A percentile compares a stretch with the other conserved stretches of the same genome.
Evolutionary conservation across 1,140 invertebrate genomes (phyloP).

Genomic region (Drosophila persimilis): DNA sequence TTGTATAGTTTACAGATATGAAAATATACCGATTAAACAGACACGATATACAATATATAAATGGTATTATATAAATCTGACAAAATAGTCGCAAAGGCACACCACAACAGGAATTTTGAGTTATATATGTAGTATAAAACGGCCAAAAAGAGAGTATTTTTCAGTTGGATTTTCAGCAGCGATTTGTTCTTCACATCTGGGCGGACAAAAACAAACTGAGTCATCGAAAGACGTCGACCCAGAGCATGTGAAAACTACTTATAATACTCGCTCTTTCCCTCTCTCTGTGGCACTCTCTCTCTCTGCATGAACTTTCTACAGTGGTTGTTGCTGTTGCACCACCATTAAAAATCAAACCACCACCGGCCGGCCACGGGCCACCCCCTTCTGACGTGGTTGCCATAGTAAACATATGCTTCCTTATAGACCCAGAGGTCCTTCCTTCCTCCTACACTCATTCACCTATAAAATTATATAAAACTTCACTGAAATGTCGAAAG

Average conservation of each 20-base stretch:
- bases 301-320: no score
- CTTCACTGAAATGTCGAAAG: no score
- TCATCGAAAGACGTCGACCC: conserved; percentile 19
- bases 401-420: conserved; percentile 27
- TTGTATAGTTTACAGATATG: conserved; percentile 18
- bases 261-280: background rate
- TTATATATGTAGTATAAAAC: background rate
- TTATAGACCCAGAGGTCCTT: no score
- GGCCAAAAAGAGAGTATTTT: background rate
- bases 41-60: conserved; percentile 12
- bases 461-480: no score
- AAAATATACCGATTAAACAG: conserved; percentile 12
- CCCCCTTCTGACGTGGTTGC: conserved; percentile 5
- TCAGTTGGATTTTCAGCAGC: background rate
- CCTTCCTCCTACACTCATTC: no score
- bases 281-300: no score
- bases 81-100: conserved; percentile 33
- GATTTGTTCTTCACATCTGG: conserved; percentile 39
- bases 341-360: no score
- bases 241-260: background rate
- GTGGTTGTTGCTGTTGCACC: no score
- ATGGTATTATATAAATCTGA: conserved; percentile 67
- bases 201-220: conserved; percentile 67
- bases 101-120: conserved; percentile 15
- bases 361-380: no score